phyloP scores from a whole-genome alignment of 2,113 vertebrate species.

The Thymallus thymallus region DNA sequence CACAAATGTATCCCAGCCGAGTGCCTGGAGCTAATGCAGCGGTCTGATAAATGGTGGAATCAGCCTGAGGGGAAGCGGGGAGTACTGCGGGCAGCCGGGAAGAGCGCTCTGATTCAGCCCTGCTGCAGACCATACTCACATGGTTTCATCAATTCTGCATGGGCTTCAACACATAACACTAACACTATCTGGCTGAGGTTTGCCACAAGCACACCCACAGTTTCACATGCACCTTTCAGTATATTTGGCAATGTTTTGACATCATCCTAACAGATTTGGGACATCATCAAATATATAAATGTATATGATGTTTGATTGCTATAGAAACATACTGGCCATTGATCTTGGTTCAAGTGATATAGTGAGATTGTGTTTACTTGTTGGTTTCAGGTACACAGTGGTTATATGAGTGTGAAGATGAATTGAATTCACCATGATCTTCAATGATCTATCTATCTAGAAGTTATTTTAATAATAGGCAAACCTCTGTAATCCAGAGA shows the following conservation, averaged over 20 bases:
- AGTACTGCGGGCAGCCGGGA: not conserved
- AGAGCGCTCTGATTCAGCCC: conserved; percentile 61
- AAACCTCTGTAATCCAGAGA: conserved; percentile 45
- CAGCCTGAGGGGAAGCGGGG: conserved; percentile 44
- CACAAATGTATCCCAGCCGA: conserved; percentile 33
- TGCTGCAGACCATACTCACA: conserved; percentile 36
- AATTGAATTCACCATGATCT: not conserved
- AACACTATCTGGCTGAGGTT: conserved; percentile 70
- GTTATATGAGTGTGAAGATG: not conserved
- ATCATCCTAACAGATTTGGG: conserved; percentile 11
- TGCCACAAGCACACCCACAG: conserved; percentile 68
- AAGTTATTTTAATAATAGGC: conserved; percentile 55
- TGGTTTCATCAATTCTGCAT: conserved; percentile 72
- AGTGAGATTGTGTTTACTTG: conserved; percentile 25
- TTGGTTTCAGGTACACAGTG: conserved; percentile 13
- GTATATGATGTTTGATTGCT: conserved; percentile 48
- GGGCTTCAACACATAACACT: conserved; percentile 60
- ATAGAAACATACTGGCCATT: too few species aligned
- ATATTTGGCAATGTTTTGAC: conserved; percentile 51
- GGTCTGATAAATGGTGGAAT: conserved; percentile 51
- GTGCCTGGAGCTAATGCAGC: conserved; percentile 61
- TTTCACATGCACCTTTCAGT: conserved; percentile 45
- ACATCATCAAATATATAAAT: conserved; percentile 55
- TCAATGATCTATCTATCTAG: not conserved
- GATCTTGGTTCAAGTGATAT: too few species aligned